A percentile compares a stretch with the other conserved stretches of the same genome.
phyloP scores from a whole-genome alignment of 2,888 invertebrate species.

The Pyrocoelia pectoralis region DNA sequence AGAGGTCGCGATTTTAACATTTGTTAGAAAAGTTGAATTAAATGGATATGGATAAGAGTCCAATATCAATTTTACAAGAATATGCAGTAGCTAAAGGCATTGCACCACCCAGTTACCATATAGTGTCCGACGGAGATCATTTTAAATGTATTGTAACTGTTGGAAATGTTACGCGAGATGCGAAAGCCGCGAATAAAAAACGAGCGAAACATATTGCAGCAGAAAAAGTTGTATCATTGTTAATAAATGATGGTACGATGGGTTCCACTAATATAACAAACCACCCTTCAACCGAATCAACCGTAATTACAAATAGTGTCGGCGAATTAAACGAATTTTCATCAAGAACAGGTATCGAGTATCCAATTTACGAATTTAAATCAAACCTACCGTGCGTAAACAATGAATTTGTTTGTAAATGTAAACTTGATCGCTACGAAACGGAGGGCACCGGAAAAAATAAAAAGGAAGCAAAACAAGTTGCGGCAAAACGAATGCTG shows the following conservation, averaged over 20 bases:
- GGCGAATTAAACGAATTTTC: conserved; percentile 55
- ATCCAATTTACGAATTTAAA: conserved; percentile 58
- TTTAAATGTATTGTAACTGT: conserved; percentile 56
- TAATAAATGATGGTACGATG: not conserved
- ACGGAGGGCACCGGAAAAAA: conserved; percentile 52
- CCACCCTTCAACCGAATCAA: conserved; percentile 47
- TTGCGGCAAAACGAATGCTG: conserved; percentile 54
- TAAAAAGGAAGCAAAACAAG: conserved; percentile 62
- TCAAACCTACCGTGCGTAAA: too few relatives aligned
- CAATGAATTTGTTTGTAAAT: too few relatives aligned
- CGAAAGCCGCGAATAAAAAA: conserved; percentile 58
- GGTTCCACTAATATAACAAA: too few relatives aligned
- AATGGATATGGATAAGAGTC: conserved; percentile 55
- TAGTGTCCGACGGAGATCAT: not conserved
- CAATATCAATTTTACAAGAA: conserved; percentile 62
- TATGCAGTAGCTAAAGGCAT: conserved; percentile 55
- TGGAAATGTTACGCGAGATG: conserved; percentile 49
- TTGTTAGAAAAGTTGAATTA: too few relatives aligned
- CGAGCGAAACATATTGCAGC: conserved; percentile 60
- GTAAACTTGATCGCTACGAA: conserved; percentile 10
- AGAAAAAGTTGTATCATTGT: conserved; percentile 50
- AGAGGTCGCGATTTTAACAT: too few relatives aligned
- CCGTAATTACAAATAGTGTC: conserved; percentile 19
- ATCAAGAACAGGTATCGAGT: conserved; percentile 51
- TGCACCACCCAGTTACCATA: conserved; percentile 53